Base-by-base conservation (phyloP, 2,113 vertebrate genomes). In the Diphyllodes magnificus region DNA sequence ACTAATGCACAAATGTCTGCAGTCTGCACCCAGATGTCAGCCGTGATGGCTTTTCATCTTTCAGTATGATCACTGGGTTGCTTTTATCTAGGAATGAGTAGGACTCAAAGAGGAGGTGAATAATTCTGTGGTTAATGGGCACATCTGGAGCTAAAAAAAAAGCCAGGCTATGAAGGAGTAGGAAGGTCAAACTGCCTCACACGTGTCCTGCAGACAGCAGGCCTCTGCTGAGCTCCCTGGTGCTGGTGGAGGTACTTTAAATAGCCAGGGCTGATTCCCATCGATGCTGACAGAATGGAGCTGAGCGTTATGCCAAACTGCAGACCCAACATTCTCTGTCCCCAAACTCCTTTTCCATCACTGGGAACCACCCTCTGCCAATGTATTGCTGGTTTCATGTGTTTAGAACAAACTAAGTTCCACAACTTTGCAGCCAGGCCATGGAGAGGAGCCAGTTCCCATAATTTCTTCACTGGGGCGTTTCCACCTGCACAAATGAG, bases 61-160 rank as follows among this genome's bases (percentile, higher is more conserved):
- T 45, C 71, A 47, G 21, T 25, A 42, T 56, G 56, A 47, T 44
- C 59, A 54, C 66, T 69, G 44, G 39, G 35, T 65, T 77, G 70
- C 42, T 90, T 87, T 90, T 64, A 63, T 81, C 88, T n/a, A 60
- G 80, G 49, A 81, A 50, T 28, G 44, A 92, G 27, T 6, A 59
- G 57, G 76, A 92, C n/a, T 63, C 64, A 65, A 56, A 63, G 86
- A 80, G 33, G 59, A 86, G 60, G 35, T 50, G 51, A 90, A 61
- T 54, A 5, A 40, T 73, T 47, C 59, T 50, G 88, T 47, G 68
- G 33, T 69, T 37, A 61, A 64, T 7, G 37, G 94, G 80, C 72
- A 73, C 88, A 95, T 83, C 82, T 86, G 91, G 77, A 83, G 80
- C 69, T 84, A 40, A 56, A 68, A 78, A 91, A 91, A 88, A 30